phyloP scores from a whole-genome alignment of 2,888 invertebrate species.

The Caenorhabditis drosophilae region DNA sequence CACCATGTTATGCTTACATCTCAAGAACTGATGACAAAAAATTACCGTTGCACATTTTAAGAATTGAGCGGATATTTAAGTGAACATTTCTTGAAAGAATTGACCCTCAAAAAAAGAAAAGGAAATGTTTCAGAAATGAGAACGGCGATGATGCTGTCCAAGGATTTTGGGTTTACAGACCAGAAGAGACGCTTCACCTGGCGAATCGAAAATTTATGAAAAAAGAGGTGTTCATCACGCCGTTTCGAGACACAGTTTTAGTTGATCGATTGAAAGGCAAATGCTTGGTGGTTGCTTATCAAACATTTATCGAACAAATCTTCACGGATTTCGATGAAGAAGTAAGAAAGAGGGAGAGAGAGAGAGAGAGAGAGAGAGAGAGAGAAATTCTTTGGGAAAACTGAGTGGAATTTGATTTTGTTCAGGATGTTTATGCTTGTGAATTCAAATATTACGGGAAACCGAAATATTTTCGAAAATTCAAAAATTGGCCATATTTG shows the following conservation, averaged over 20 bases:
- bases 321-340: constrained; percentile 75
- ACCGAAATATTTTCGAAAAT: constrained; percentile 88
- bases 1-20: constrained; percentile 91
- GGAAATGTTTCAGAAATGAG: constrained; percentile 42
- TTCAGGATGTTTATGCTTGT: constrained; percentile 92
- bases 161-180: constrained; percentile 88
- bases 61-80: constrained; percentile 88
- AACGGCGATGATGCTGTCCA: constrained; percentile 74
- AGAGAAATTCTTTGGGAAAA: too few relatives aligned
- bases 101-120: not conserved
- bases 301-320: constrained; percentile 89
- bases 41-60: constrained; percentile 81
- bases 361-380: too few relatives aligned
- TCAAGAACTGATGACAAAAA: constrained; percentile 70
- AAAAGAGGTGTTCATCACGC: constrained; percentile 89
- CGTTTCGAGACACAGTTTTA: constrained; percentile 83
- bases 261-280: constrained; percentile 84
- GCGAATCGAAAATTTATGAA: constrained; percentile 92
- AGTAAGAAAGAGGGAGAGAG: too few relatives aligned
- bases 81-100: constrained; percentile 66
- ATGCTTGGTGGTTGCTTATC: constrained; percentile 78
- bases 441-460: constrained; percentile 90
- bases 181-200: constrained; percentile 93
- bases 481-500: constrained; percentile 73
- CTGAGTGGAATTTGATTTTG: too few relatives aligned